Percentiles rank a stretch among this genome's conserved stretches.
Evolutionary conservation across 2,797 vertebrate genomes (phyloP).

Genomic region (Potorous gilbertii): DNA sequence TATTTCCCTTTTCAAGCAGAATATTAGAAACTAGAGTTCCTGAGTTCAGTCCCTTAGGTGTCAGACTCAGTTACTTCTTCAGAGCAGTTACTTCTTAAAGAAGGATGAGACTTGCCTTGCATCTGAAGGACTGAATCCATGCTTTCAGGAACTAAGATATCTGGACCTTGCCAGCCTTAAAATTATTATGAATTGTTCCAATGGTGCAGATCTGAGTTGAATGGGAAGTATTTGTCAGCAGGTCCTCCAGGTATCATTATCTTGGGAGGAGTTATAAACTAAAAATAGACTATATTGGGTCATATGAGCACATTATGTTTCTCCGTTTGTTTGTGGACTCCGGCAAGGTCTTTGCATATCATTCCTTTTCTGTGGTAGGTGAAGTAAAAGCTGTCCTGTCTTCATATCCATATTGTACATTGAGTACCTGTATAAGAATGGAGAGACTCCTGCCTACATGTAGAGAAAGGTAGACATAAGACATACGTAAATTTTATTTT

Average conservation of each 20-base stretch:
- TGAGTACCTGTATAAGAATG: background rate
- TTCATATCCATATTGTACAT: background rate
- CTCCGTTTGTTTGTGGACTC: background rate
- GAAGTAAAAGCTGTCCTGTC: background rate
- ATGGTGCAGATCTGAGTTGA: background rate
- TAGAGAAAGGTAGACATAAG: background rate
- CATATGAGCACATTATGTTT: background rate
- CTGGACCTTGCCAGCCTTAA: background rate
- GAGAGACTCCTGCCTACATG: background rate
- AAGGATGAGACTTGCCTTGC: no score
- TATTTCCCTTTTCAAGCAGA: background rate
- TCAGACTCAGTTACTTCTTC: background rate
- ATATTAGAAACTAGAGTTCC: background rate
- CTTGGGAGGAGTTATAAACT: background rate
- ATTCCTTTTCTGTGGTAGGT: background rate
- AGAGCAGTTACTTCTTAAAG: background rate
- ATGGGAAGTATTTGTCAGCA: background rate
- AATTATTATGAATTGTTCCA: background rate
- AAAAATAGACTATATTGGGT: background rate
- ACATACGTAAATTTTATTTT: background rate
- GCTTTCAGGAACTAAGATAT: background rate
- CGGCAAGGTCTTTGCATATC: background rate
- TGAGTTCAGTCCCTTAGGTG: background rate
- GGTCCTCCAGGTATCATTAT: background rate
- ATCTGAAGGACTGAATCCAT: background rate